phyloP scores from a whole-genome alignment of 1,140 invertebrate genomes.

The Drosophila dunni region DNA sequence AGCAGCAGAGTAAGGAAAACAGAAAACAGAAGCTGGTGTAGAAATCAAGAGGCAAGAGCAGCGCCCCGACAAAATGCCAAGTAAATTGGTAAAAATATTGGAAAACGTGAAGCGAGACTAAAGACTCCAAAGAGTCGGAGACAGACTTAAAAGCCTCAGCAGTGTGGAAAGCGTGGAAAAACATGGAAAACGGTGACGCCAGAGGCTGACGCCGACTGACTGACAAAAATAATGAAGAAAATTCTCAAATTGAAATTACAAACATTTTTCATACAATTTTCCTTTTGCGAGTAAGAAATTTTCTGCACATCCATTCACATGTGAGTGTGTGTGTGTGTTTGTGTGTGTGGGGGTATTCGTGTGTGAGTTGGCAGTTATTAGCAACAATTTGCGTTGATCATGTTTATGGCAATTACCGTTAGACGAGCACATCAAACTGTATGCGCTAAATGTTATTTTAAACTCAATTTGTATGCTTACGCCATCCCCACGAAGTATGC shows the following conservation, averaged over 20 bases:
- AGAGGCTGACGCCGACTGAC: constrained; percentile 3
- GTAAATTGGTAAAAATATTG: constrained; percentile 80
- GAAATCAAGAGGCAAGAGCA: constrained; percentile 22
- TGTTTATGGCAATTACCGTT: constrained; percentile 76
- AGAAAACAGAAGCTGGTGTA: constrained; percentile 12
- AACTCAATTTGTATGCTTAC: constrained; percentile 56
- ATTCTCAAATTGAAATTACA: constrained; percentile 80
- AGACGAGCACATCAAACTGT: constrained; percentile 73
- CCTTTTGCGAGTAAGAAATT: constrained; percentile 31
- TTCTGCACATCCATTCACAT: constrained; percentile 7
- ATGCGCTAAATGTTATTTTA: constrained; percentile 70
- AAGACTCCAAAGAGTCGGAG: constrained; percentile 16
- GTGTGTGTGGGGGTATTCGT: constrained; percentile 18
- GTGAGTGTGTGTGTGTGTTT: constrained; percentile 11
- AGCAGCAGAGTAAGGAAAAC: background rate
- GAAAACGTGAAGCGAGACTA: constrained; percentile 51
- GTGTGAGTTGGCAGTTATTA: constrained; percentile 64
- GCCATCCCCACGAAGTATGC: constrained; percentile 6
- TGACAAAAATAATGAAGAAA: constrained; percentile 72
- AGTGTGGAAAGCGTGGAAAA: constrained; percentile 28
- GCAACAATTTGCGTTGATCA: constrained; percentile 79
- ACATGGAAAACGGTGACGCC: background rate
- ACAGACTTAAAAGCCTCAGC: constrained; percentile 44
- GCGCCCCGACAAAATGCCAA: constrained; percentile 36
- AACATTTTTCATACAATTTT: constrained; percentile 44